Percentiles rank a stretch among this genome's conserved stretches.
Evolutionary conservation across 1,140 invertebrate species (phyloP).

Genomic region (Micrasema longulum): DNA sequence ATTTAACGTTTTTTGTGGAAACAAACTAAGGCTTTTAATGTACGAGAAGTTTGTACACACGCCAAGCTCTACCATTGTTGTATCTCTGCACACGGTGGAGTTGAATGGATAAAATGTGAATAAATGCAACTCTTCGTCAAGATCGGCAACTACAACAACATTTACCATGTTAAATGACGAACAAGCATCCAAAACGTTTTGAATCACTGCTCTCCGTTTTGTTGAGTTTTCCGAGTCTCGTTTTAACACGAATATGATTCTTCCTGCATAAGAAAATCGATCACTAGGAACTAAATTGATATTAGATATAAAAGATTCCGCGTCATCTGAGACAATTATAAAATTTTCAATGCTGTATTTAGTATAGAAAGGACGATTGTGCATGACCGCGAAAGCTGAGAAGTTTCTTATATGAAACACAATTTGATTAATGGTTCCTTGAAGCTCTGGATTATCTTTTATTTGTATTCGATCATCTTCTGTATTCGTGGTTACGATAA

Average conservation of each 20-base stretch:
- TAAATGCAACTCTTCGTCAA: conserved; percentile 5
- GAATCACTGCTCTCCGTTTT: conserved; percentile 6
- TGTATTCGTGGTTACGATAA: conserved; percentile 36
- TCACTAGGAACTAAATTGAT: conserved; percentile 34
- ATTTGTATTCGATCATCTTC: neutral
- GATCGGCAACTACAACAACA: conserved; percentile 30
- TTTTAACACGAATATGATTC: conserved; percentile 46
- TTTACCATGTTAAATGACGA: conserved; percentile 46
- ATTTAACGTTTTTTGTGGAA: conserved; percentile 34
- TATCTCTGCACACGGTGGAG: conserved; percentile 17
- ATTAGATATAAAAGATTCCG: conserved; percentile 27
- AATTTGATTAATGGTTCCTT: conserved; percentile 31
- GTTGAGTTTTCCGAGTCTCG: neutral
- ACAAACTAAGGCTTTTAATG: conserved; percentile 31
- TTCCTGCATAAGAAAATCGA: conserved; percentile 38
- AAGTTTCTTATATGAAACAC: conserved; percentile 32
- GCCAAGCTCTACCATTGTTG: conserved; percentile 37
- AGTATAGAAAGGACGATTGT: neutral
- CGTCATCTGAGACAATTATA: conserved; percentile 42
- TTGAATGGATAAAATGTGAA: conserved; percentile 45
- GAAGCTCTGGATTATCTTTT: neutral
- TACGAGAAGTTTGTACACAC: conserved; percentile 39
- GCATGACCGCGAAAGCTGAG: conserved; percentile 25
- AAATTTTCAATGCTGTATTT: conserved; percentile 38
- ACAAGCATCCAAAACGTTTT: conserved; percentile 41